A percentile compares a stretch with the other conserved stretches of the same genome.
Evolutionary conservation across 2,113 vertebrate genomes (phyloP).

Genomic region (Eurypyga helias): DNA sequence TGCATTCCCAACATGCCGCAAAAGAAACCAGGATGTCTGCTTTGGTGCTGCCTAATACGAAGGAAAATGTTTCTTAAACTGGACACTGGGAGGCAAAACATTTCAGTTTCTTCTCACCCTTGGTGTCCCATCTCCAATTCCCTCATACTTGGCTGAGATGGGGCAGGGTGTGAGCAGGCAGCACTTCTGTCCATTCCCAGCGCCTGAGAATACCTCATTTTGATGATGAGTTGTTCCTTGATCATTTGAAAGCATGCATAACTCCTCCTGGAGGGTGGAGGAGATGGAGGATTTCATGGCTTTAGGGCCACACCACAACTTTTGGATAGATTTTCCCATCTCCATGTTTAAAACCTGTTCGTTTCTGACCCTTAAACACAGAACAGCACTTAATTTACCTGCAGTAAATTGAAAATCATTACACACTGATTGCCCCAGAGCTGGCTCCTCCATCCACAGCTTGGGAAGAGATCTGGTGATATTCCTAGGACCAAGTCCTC

Average conservation of each 20-base stretch:
- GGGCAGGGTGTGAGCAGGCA: neutral
- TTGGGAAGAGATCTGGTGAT: neutral
- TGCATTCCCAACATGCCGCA: accelerated
- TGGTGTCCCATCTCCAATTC: neutral
- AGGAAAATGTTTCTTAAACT: neutral
- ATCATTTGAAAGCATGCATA: neutral
- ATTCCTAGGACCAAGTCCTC: neutral
- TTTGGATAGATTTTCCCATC: neutral
- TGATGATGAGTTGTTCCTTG: neutral
- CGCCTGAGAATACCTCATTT: neutral
- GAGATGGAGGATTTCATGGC: neutral
- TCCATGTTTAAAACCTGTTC: neutral
- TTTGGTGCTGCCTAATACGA: neutral
- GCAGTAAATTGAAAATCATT: neutral
- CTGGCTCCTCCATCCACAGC: neutral
- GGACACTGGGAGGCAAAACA: neutral
- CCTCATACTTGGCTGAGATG: neutral
- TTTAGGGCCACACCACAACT: neutral
- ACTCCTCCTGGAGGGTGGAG: neutral
- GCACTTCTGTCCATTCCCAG: neutral
- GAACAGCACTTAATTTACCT: neutral
- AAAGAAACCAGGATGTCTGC: accelerated
- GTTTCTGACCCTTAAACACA: neutral
- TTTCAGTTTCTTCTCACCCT: neutral
- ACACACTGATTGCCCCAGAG: neutral